Conservation (phyloP, 2,113 vertebrate species). For the Hymenochirus boettgeri region DNA sequence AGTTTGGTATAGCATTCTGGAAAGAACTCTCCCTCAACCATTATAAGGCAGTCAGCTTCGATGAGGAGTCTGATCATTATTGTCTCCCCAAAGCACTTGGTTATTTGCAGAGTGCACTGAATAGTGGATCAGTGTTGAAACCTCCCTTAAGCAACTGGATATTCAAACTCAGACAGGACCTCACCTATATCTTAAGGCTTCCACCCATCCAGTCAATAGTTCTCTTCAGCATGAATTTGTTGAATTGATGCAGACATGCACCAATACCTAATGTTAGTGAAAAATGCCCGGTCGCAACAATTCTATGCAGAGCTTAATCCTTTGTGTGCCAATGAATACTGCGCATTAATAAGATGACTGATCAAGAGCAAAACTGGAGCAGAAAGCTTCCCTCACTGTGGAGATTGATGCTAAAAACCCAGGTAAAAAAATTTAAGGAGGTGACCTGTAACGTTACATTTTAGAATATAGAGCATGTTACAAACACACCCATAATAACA, state of each 20-base stretch:
- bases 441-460: too few species aligned
- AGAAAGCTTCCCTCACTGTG: constrained; percentile 45
- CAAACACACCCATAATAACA: too few species aligned
- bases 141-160: constrained; percentile 3
- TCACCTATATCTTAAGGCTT: constrained; percentile 63
- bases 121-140: constrained; percentile 9
- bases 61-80: constrained; percentile 56
- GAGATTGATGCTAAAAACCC: constrained; percentile 61
- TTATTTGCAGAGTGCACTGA: constrained; percentile 65
- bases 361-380: background rate
- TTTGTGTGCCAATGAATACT: constrained; percentile 62
- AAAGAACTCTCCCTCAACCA: constrained; percentile 41
- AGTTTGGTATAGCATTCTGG: constrained; percentile 73
- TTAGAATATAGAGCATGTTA: too few species aligned
- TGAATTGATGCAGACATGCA: constrained; percentile 60
- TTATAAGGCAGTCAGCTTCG: constrained; percentile 46
- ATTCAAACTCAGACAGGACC: constrained; percentile 55
- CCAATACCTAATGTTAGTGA: constrained; percentile 62
- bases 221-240: constrained; percentile 66
- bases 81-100: constrained; percentile 71
- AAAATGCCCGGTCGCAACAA: constrained; percentile 56
- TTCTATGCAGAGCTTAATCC: constrained; percentile 70
- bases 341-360: constrained; percentile 11
- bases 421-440: constrained; percentile 52
- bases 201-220: constrained; percentile 58